These are phyloP conservation scores for Stenotaenia linearis DNA, from an alignment of 2,888 invertebrate genomes.

Conservation along the genomic window DNA sequence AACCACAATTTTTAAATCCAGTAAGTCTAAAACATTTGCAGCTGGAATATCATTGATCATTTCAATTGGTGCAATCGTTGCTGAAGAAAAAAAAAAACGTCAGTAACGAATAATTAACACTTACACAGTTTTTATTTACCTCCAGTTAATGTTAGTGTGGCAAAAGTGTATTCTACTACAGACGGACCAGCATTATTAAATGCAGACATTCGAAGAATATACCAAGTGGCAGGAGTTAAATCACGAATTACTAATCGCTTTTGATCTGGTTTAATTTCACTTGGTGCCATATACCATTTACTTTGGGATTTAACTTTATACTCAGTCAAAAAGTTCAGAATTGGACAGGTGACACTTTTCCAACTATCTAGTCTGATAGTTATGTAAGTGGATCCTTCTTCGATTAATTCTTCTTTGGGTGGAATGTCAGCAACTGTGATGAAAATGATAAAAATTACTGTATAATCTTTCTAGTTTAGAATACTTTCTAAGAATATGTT, in stretches of 20 bases:
- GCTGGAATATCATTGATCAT: constrained; percentile 13
- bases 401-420: neutral
- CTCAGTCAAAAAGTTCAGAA: neutral
- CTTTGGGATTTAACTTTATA: neutral
- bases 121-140: neutral
- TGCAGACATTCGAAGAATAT: constrained; percentile 29
- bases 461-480: too few species aligned
- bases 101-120: too few species aligned
- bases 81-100: neutral
- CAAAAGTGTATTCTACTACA: neutral
- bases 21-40: neutral
- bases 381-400: neutral
- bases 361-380: neutral
- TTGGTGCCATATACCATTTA: constrained; percentile 38
- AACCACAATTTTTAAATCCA: neutral
- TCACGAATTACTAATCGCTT: constrained; percentile 43
- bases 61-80: neutral
- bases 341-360: neutral
- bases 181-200: constrained; percentile 30
- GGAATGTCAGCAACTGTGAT: neutral
- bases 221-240: constrained; percentile 39
- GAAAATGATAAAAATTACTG: neutral
- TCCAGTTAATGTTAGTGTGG: neutral
- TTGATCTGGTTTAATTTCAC: constrained; percentile 44
- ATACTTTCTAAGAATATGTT: neutral